These are phyloP conservation scores for Vicugna pacos DNA, from an alignment of 2,113 vertebrate species.

Conservation along the genomic window DNA sequence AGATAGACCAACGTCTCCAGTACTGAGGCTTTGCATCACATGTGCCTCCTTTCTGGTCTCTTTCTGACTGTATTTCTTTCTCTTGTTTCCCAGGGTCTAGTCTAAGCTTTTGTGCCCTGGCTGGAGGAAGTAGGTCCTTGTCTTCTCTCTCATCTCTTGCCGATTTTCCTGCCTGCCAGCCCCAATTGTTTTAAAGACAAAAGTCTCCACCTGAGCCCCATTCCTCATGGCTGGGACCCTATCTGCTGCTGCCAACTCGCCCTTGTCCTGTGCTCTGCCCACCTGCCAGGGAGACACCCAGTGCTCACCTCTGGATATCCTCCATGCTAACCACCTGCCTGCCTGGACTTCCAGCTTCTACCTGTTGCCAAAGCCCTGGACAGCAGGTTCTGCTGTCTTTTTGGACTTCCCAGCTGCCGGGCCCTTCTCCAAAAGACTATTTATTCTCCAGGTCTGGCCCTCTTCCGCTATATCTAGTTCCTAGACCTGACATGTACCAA, in stretches of 20 bases:
- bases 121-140: background rate
- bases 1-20: background rate
- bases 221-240: background rate
- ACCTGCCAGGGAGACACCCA: background rate
- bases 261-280: background rate
- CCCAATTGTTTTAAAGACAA: conserved; percentile 45
- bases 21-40: background rate
- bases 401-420: conserved; percentile 23
- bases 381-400: background rate
- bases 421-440: conserved; percentile 23
- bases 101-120: background rate
- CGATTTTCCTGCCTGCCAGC: background rate
- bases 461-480: background rate
- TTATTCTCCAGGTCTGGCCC: conserved; percentile 35
- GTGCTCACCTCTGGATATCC: conserved; percentile 13
- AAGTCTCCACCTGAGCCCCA: background rate
- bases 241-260: background rate
- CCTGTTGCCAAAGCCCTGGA: conserved; percentile 38
- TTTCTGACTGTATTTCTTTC: background rate
- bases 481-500: background rate
- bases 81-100: background rate
- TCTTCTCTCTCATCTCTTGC: background rate
- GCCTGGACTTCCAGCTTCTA: conserved; percentile 2
- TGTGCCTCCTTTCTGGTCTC: background rate
- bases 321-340: conserved; percentile 47